Evolutionary conservation across 2,113 vertebrate species (phyloP).

Genomic region (Lethenteron reissneri): DNA sequence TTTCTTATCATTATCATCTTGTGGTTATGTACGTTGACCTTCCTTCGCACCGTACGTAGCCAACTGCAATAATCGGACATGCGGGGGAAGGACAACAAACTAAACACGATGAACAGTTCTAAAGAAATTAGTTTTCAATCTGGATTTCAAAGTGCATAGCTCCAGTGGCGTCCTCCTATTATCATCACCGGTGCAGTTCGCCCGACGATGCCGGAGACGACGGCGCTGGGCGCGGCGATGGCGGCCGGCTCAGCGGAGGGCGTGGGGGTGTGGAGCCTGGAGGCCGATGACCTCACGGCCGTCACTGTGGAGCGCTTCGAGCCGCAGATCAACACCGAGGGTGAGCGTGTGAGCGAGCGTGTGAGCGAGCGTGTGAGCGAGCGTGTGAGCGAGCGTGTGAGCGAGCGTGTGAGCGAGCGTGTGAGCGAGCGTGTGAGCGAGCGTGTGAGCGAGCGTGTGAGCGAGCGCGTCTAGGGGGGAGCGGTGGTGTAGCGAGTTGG

Average conservation of each 20-base stretch:
- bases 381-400: neutral
- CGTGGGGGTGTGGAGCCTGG: conserved; percentile 61
- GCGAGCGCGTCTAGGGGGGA: too few relatives aligned
- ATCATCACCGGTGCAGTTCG: conserved; percentile 32
- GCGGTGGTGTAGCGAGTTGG: too few relatives aligned
- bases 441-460: conserved; percentile 11
- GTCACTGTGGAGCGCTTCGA: conserved; percentile 52
- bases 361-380: conserved; percentile 9
- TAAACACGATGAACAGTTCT: too few relatives aligned
- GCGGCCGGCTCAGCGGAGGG: conserved; percentile 78
- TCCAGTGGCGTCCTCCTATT: neutral
- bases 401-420: conserved; percentile 10
- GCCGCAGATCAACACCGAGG: conserved; percentile 66
- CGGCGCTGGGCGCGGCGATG: conserved; percentile 80
- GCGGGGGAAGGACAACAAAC: too few relatives aligned
- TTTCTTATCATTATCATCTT: too few relatives aligned
- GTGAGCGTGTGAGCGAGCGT: conserved; percentile 20
- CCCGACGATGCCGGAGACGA: conserved; percentile 76
- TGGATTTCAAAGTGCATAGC: neutral
- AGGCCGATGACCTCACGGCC: conserved; percentile 34
- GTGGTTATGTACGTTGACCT: too few relatives aligned
- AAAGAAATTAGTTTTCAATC: too few relatives aligned
- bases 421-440: conserved; percentile 17
- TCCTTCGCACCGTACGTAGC: too few relatives aligned
- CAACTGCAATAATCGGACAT: too few relatives aligned